Base-by-base conservation (phyloP, 1,140 invertebrate genomes). In the Steinernema khuongi region DNA sequence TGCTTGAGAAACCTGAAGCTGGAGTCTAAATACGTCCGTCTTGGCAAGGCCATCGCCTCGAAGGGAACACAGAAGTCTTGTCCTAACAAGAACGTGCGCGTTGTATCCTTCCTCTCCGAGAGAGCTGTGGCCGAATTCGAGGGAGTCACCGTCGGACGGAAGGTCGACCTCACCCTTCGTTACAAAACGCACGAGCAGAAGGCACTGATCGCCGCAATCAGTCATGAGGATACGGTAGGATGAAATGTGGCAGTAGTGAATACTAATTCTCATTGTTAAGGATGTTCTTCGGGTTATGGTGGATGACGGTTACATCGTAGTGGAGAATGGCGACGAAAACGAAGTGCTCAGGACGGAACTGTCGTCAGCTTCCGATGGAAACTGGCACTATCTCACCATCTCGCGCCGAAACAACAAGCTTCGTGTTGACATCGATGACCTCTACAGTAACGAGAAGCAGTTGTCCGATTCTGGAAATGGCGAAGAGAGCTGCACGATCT, bases 301-400 rank as follows among this genome's bases (percentile, higher is more conserved):
- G 26, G 82, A 88, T 0, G 87, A 91, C 70, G 92, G 93, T 22
- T 86, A 88, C 30, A 84, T 94, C 0, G 88, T 90, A 0, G 88
- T 94, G 17, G 89, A 90, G 1, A 80, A 79, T 71, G 85, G 85
- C 22, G 85, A 78, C 73, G 74, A 43, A 78, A 80, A 19, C 71
- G 69, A 72, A 1, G 67, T 84, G 26, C 75, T 79, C 31, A 73
- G 43, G 68, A 82, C 79, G 78, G 87, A 88, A 74, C 82, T 91
- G 22, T 88, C 86, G 26, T 87, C 89, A n/a, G 72, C 75, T 89
- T 0, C 88, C 83, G 94, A 97, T 86, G 91, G 91, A 32, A 89
- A 91, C 72, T 96, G 94, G 93, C 95, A 98, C 86, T 93, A 93
- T 2, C 90, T 97, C 0, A 93, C 92, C 0, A 91, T 93, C 0